Evolutionary conservation across 2,888 invertebrate species (phyloP), one percentile per base, ranked within the genome.

Genomic region (Leucania comma): DNA sequence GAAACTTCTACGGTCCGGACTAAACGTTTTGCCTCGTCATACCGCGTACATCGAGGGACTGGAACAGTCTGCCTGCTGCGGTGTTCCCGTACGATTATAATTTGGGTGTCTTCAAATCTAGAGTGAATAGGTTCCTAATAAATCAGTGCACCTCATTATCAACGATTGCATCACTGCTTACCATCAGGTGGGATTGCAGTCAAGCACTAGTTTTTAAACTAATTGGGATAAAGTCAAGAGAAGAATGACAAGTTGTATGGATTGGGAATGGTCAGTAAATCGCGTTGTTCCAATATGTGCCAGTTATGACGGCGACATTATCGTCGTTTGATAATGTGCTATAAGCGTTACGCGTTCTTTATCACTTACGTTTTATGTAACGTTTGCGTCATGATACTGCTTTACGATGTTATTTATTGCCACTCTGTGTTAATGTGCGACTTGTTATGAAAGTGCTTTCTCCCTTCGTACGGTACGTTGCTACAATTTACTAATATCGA

Each of bases 331-430:
- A 81, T 78, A 78, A 79, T 42, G 35, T 20, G 38, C 35, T 38
- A 51, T 69, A 38, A 48, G 53, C 61, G 46, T 67, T 67, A 74
- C 67, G 38, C 64, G 46, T 71, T 58, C 59, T 72, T 77, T 70
- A 74, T 83, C 63, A 67, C 60, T 65, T 59, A 68, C 65, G 67
- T 75, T 75, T 65, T 58, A 70, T 72, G 67, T 66, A 70, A 69
- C 56, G 54, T 42, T 72, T 75, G 26, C 81, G 81, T 75, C 77
- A 77, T 54, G 58, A 22, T 32, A 66, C 29, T 63, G 60, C 24
- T 72, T 75, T 71, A 83, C 66, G 70, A 54, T 26, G 54, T 64
- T 65, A 80, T 75, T 83, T 75, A 80, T 77, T 75, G 59, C 64
- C 58, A 68, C 68, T 82, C 64, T 22, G 46, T 68, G 42, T 48